Conservation (phyloP, 2,888 invertebrate genomes). For the Sarcophaga rosellei region DNA sequence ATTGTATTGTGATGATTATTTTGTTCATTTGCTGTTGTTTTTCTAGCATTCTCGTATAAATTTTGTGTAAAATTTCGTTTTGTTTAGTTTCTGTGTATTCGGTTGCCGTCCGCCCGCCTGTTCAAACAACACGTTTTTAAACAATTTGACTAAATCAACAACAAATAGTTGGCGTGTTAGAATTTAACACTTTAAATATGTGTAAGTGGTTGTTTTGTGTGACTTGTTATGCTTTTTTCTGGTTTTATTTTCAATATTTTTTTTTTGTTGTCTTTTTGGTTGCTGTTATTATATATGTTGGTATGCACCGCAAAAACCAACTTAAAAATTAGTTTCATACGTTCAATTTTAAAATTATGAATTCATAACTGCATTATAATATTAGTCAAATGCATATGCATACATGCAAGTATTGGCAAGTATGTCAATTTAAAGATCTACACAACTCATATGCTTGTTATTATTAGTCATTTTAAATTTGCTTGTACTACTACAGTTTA, state of each 20-base stretch:
- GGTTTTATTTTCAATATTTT: no score
- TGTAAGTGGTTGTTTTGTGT: background rate
- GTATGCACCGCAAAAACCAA: constrained; percentile 34
- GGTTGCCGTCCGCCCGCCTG: background rate
- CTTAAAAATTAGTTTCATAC: constrained; percentile 35
- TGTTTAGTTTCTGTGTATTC: background rate
- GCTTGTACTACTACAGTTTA: no score
- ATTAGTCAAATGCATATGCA: background rate
- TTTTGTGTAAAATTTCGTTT: no score
- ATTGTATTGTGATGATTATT: constrained; percentile 3
- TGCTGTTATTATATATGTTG: background rate
- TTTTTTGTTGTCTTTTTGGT: background rate
- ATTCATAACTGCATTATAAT: constrained; percentile 58
- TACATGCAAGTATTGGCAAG: background rate
- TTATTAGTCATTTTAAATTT: constrained; percentile 1
- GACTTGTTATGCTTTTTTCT: background rate
- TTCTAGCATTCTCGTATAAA: no score
- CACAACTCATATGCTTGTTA: constrained; percentile 7
- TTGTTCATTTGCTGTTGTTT: no score
- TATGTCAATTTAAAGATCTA: background rate
- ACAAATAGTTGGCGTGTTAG: constrained; percentile 42
- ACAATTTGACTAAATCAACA: background rate
- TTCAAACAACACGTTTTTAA: constrained; percentile 18
- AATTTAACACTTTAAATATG: constrained; percentile 26
- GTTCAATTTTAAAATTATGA: constrained; percentile 53